Evolutionary conservation across 2,888 invertebrate species (phyloP), one percentile per base, ranked within the genome.

Genomic region (Eilema caniola): DNA sequence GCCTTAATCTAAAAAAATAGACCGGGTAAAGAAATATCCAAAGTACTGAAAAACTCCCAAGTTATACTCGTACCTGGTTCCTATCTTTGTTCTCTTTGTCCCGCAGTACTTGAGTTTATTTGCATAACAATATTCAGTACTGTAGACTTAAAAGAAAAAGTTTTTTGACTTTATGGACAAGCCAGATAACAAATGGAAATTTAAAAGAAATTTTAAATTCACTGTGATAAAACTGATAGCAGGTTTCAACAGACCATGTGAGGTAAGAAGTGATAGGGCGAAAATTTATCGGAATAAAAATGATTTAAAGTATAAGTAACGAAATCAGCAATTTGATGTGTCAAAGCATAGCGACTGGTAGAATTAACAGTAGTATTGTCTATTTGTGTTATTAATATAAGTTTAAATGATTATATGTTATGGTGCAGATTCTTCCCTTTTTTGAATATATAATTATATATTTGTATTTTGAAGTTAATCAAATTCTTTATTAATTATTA

Each of bases 51-150:
- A 60, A 65, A 33, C 33, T 56, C 24, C 31, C 23, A 16, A 14
- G 4, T 65, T 31, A 56, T 65, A n/a, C n/a, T n/a, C n/a, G n/a
- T n/a, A 56, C 56, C 56, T 65, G 31, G 56, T 57, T 33, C 33
- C 12, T 53, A 23, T 28, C 56, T 56, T 57, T 66, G 56, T 57
- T 33, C 57, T 23, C 25, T 31, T 23, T 37, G 20, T 57, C 11
- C 37, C 14, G 10, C 11, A 57, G 31, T 24, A 37, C 53, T 57
- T 11, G 37, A 66, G 24, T 66, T 25, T 33, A 66, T 57, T 66
- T 66, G 24, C 66, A 66, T 66, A 33, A 37, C 28, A 66, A 66
- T 66, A 33, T 57, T 57, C 66, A 16, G 53, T 53, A 28, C 28
- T 28, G 28, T 28, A 37, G 14, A 5, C 24, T 33, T 24, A 37